A percentile compares a stretch with the other conserved stretches of the same genome.
Evolutionary conservation across 2,888 invertebrate species (phyloP).

Genomic region (Euplagia quadripunctaria): DNA sequence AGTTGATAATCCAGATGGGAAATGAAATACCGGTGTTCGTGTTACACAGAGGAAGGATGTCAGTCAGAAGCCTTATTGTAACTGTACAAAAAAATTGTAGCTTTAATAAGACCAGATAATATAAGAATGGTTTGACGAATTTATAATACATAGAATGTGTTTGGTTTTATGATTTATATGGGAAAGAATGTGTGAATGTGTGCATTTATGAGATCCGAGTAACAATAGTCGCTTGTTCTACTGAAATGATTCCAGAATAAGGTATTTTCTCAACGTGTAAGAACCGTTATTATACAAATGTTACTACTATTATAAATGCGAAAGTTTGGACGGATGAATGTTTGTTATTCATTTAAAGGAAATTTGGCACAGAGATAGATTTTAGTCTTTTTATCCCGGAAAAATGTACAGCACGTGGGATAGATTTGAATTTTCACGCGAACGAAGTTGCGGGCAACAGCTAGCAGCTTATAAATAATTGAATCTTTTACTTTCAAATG

Average conservation of each 20-base stretch:
- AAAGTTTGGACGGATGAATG: too few relatives aligned
- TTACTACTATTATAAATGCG: too few relatives aligned
- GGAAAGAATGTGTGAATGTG: neutral
- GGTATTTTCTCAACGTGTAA: neutral
- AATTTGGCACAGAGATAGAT: too few relatives aligned
- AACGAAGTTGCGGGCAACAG: too few relatives aligned
- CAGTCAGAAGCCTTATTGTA: slow-evolving; percentile 26
- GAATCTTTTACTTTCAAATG: too few relatives aligned
- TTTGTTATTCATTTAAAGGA: too few relatives aligned
- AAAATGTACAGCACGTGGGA: too few relatives aligned
- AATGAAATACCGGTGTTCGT: slow-evolving; percentile 23
- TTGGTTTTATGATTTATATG: neutral
- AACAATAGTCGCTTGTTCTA: neutral
- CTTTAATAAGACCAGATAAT: neutral
- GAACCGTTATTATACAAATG: neutral
- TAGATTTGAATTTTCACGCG: too few relatives aligned
- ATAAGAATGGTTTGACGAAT: neutral
- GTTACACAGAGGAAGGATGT: slow-evolving; percentile 39
- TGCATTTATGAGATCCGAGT: neutral
- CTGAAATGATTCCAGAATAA: neutral
- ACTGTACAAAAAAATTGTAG: slow-evolving; percentile 13
- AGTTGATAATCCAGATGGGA: slow-evolving; percentile 11
- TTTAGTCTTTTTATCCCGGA: too few relatives aligned
- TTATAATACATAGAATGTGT: neutral
- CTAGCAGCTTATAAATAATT: too few relatives aligned